Base-by-base conservation (phyloP, 2,797 vertebrate species). In the Typhlichthys subterraneus region DNA sequence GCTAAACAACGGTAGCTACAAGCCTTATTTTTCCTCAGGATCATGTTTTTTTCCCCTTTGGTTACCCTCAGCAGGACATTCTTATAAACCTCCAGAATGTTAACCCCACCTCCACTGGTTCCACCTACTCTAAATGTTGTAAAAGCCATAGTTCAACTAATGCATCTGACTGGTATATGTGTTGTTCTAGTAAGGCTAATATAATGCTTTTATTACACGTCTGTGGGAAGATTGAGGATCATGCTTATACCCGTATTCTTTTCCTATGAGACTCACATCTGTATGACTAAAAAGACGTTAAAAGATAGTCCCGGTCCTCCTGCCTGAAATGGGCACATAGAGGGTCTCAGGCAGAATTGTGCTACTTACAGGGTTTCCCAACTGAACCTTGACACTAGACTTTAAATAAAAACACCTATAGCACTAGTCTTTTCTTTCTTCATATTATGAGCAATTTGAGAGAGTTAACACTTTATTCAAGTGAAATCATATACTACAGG, bases 51-150 rank as follows among this genome's bases (percentile, higher is more conserved):
- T 68, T 46, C 63, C 64, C 3, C n/a, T 46, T 72, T 13, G 13
- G n/a, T 67, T 69, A 58, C 75, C 79, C 82, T 63, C 62, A 52
- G 31, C 61, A 82, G 76, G 77, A 85, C 86, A 83, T 84, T 85
- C 79, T 68, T 53, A 31, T 48, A 78, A 83, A 60, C 58, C 69
- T 76, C 52, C 11, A 59, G 57, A 59, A 75, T 50, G 79, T 86
- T 72, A 72, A 87, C 78, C 52, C 59, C 15, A 33, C 46, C 14
- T 33, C 23, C 12, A 46, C 64, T 48, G 42, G 62, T 67, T 31
- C 56, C 33, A 13, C 49, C 46, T 57, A 48, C 38, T 50, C 33
- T 42, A 14, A 12, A 17, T n/a, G 4, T 31, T 4, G 7, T 29
- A 54, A 33, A 29, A 31, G n/a, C 29, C 53, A 54, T 12, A 12